Evolutionary conservation across 2,113 vertebrate species (phyloP), one percentile per base, ranked within the genome.

Genomic region (Mesoclemmys tuberculata): DNA sequence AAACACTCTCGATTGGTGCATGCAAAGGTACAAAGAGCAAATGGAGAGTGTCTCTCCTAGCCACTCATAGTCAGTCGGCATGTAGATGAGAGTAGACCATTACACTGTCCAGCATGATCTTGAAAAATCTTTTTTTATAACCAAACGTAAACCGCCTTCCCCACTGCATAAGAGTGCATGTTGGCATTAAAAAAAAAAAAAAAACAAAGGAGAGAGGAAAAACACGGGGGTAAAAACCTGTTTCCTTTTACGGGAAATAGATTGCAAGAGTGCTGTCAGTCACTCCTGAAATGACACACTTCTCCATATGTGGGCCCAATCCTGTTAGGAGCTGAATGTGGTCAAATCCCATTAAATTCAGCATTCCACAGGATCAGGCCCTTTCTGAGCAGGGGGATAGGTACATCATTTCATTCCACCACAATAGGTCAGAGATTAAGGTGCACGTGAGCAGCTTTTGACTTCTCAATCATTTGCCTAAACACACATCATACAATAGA

Each of bases 391-490:
- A 0, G 3, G 58, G 35, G 24, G 51, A 44, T 35, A 0, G 2
- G 75, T 93, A 26, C 51, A 56, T 90, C 75, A 38, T 78, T 46
- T 71, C 77, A 14, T 87, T 95, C 80, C 85, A 31, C 85, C 84
- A 64, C 80, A 92, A 79, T 84, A 94, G 87, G 86, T 95, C 56
- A 87, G 46, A 77, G 94, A 92, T 95, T 96, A 96, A 95, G 38
- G n/a, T 38, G 80, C 6, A 54, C 52, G 93, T 89, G 92, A 95
- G 81, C 64, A 94, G 90, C 85, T 96, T n/a, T 94, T 80, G 89
- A 86, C 0, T 78, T 90, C 94, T 94, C 46, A 41, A 87, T 94
- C 35, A 95, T 97, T 97, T 97, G 87, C 94, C 64, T 97, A 97
- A 94, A 95, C 64, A 90, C n/a, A 77, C 11, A 46, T 44, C 74